These are phyloP conservation scores for Oedothorax gibbosus DNA, from an alignment of 1,140 invertebrate species.

Conservation along the genomic window DNA sequence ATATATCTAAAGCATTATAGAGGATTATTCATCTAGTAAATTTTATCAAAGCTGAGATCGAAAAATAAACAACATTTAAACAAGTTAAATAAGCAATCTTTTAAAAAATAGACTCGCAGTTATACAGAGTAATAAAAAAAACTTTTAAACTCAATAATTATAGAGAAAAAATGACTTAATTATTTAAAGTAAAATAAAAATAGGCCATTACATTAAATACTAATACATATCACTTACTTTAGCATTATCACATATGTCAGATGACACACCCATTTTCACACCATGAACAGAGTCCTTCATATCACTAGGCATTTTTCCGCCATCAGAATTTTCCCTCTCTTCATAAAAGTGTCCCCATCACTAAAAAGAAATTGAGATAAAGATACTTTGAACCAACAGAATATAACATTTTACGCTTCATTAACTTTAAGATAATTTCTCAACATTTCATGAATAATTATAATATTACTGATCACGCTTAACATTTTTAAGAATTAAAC, in stretches of 20 bases:
- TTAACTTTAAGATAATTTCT: too few relatives aligned
- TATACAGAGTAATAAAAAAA: too few relatives aligned
- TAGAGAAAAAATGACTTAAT: too few relatives aligned
- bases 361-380: not conserved
- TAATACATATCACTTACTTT: slow-evolving; percentile 70
- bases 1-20: too few relatives aligned
- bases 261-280: slow-evolving; percentile 74
- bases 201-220: not conserved
- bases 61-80: not conserved
- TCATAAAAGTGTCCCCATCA: slow-evolving; percentile 42
- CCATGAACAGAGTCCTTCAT: slow-evolving; percentile 68
- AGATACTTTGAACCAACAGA: not conserved
- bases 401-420: too few relatives aligned
- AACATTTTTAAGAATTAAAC: too few relatives aligned
- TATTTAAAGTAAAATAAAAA: too few relatives aligned
- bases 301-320: slow-evolving; percentile 19
- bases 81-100: not conserved
- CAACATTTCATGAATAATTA: too few relatives aligned
- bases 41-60: not conserved
- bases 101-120: not conserved
- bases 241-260: slow-evolving; percentile 77
- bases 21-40: too few relatives aligned
- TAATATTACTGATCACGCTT: too few relatives aligned
- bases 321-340: slow-evolving; percentile 26
- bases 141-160: too few relatives aligned